Base-by-base conservation (phyloP, 23 tunicate species). In the Styela plicata region DNA sequence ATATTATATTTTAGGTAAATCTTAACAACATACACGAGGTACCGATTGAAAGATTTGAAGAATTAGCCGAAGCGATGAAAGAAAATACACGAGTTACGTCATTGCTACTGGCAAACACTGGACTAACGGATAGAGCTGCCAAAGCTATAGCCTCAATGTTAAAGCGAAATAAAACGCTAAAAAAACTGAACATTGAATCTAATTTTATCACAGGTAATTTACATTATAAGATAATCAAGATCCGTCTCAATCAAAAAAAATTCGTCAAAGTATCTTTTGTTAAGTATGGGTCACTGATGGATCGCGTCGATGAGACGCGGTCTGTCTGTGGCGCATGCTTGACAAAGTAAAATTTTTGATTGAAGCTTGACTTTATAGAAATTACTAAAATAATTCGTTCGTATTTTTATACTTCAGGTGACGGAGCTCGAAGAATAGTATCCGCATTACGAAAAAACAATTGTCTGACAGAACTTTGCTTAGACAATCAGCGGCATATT, bases 401-500 rank as follows among this genome's bases (percentile, higher is more conserved):
- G n/a, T n/a, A n/a, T n/a, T n/a, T n/a, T n/a, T n/a, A n/a, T n/a
- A n/a, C 33, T 36, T 67, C 52, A 93, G 98, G 98, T 17, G 89
- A 88, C 52, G 93, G 93, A 22, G 98, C 89, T 21, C 80, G 91
- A 36, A 80, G 98, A 24, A 30, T 95, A 3, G 89, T 95, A 53
- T 79, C 86, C 1, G 87, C 89, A 7, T 63, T 88, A 36, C 84
- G 86, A 27, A 91, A 82, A 74, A 87, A 88, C 86, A 80, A 34
- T 20, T 31, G 88, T 64, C 74, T 95, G 70, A 74, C 65, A 22
- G 99, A 95, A 63, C 84, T 95, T 31, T 67, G 89, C 23, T 74
- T 95, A 33, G 96, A 95, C 83, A 95, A 95, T 74, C 99, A 95
- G 70, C 73, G 99, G 24, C 99, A 95, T 63, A 90, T 95, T n/a